Base-by-base conservation (phyloP, 2,888 invertebrate genomes). In the Aporophyla lueneburgensis region DNA sequence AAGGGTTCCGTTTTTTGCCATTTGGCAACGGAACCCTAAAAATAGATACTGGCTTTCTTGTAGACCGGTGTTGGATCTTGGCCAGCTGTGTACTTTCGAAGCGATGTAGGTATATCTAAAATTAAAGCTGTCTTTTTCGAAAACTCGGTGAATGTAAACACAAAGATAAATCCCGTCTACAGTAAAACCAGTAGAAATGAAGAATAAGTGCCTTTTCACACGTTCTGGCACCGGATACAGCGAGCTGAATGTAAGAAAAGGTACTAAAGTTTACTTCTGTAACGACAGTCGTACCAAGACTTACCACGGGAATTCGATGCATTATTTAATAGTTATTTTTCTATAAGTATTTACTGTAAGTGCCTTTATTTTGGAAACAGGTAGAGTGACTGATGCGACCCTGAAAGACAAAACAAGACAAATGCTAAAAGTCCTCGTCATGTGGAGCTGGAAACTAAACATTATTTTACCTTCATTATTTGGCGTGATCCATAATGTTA, bases 361-460 rank as follows among this genome's bases (percentile, higher is more conserved):
- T n/a, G n/a, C n/a, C 21, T 68, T 3, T 71, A 24, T 54, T 67
- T 77, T 40, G 4, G 21, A 49, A 12, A 24, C 53, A 78, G 54
- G 54, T 33, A 24, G 19, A 43, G 12, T 1, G 2, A 33, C 3
- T 72, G 19, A 7, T 10, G 19, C 4, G n/a, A 10, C 16, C 7
- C 5, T n/a, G 7, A 51, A 67, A 78, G 7, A 54, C n/a, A 24
- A 49, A 33, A 53, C 4, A 21, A 53, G n/a, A 9, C n/a, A 75
- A 75, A 33, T 49, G 24, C 33, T 33, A 49, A 24, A 21, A 40
- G 5, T n/a, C 21, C 1, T 40, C 62, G 76, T 46, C 54, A 89
- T 88, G 89, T 59, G 74, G 74, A 24, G 72, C 49, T 62, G 49
- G 40, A 84, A 61, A 67, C 33, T 54, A 27, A 74, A 53, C 54